Base-by-base conservation (phyloP, 2,888 invertebrate genomes). In the Drosophila greeni region DNA sequence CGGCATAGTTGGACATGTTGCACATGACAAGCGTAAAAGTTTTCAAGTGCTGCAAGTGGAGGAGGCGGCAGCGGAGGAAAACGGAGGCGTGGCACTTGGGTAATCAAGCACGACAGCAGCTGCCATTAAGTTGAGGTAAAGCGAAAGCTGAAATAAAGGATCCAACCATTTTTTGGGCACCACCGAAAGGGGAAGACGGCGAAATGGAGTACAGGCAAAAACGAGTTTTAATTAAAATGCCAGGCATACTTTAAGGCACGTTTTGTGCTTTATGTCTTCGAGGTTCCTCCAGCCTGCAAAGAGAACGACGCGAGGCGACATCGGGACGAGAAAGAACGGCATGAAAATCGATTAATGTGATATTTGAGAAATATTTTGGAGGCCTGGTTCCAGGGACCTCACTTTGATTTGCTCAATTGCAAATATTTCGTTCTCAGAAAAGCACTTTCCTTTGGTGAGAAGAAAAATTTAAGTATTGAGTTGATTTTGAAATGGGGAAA, bases 21-120 rank as follows among this genome's bases (percentile, higher is more conserved):
- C 81, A 78, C 81, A 81, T 81, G 78, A 75, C 78, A 75, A 78
- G 81, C 72, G 67, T 51, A 77, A 75, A 81, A 81, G 64, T 79
- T 79, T 74, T 78, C 78, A 68, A 79, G 78, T 74, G 65, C 55
- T 77, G 75, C 69, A 70, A 29, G 31, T 3, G 3, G 24, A 20
- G 26, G 18, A 36, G 33, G 11, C 11, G 39, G 9, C 6, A 23
- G 16, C 18, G 23, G 23, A 18, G 8, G 14, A 24, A 48, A 33
- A 31, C 33, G 47, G 16, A 16, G 53, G 51, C 53, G 43, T 37
- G 51, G 42, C 31, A 55, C 37, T 51, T 51, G 78, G 77, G 75
- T 77, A 78, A 80, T 80, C 75, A 78, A 81, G 74, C 74, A 78
- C 72, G 74, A 81, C 76, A 76, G 79, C 73, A 78, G 71, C 73